phyloP scores from a whole-genome alignment of 1,140 invertebrate genomes.

The Drosophila lacteicornis region DNA sequence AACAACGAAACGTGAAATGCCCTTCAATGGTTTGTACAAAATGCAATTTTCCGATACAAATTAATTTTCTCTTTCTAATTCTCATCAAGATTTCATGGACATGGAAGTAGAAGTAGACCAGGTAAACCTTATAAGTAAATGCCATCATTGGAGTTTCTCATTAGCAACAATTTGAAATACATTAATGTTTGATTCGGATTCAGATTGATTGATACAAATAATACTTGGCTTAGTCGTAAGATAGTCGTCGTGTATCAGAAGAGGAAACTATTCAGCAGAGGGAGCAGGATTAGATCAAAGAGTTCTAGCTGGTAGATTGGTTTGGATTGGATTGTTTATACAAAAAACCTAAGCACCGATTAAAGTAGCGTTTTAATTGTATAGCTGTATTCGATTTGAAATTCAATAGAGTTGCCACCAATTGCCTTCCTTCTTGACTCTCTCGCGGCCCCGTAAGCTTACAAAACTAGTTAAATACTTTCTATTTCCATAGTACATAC shows the following conservation, averaged over 20 bases:
- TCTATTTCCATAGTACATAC: slow-evolving; percentile 79
- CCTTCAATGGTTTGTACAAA: slow-evolving; percentile 69
- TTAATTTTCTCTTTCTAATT: slow-evolving; percentile 10
- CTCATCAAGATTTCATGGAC: slow-evolving; percentile 32
- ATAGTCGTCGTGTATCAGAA: slow-evolving; percentile 51
- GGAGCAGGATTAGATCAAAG: slow-evolving; percentile 38
- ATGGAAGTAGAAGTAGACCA: slow-evolving; percentile 66
- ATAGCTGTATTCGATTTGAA: slow-evolving; percentile 52
- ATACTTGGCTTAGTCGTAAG: slow-evolving; percentile 63
- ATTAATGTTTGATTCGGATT: slow-evolving; percentile 27
- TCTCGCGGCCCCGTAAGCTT: slow-evolving; percentile 57
- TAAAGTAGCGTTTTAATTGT: slow-evolving; percentile 60
- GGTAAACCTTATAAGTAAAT: slow-evolving; percentile 67
- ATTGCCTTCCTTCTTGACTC: slow-evolving; percentile 18
- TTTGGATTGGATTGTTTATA: slow-evolving; percentile 49
- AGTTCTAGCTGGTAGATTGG: slow-evolving; percentile 46
- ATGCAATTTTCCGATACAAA: slow-evolving; percentile 43
- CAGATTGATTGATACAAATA: slow-evolving; percentile 72
- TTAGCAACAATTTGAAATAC: slow-evolving; percentile 55
- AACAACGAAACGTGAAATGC: slow-evolving; percentile 47
- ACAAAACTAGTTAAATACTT: slow-evolving; percentile 83
- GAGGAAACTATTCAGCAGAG: slow-evolving; percentile 66
- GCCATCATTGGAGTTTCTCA: slow-evolving; percentile 76
- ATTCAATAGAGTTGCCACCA: slow-evolving; percentile 64
- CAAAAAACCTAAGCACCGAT: slow-evolving; percentile 65